Conservation (phyloP, 1,140 invertebrate species). For the Ips nitidus region DNA sequence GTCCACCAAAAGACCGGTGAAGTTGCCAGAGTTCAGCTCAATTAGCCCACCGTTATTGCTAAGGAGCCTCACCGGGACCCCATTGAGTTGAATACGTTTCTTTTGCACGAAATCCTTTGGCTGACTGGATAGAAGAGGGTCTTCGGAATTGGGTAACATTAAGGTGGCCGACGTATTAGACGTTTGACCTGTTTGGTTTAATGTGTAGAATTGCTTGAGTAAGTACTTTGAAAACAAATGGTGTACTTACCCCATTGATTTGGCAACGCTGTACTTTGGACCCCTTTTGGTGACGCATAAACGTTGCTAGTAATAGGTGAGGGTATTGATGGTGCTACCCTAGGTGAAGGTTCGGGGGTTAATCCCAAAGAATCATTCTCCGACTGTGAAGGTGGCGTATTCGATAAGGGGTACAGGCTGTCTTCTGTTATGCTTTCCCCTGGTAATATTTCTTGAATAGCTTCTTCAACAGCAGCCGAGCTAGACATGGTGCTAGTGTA, state of each 20-base stretch:
- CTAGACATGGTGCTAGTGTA: constrained; percentile 85
- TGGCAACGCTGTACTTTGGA: constrained; percentile 35
- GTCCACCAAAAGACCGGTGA: constrained; percentile 64
- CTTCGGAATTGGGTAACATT: constrained; percentile 84
- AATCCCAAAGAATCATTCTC: constrained; percentile 48
- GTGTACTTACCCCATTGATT: constrained; percentile 24
- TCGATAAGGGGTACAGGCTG: constrained; percentile 64
- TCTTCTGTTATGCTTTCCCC: constrained; percentile 65
- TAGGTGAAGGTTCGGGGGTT: constrained; percentile 63
- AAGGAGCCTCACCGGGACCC: constrained; percentile 61
- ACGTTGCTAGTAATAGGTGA: constrained; percentile 58
- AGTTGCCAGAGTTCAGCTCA: constrained; percentile 59
- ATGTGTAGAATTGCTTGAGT: too few relatives aligned
- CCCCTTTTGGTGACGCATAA: constrained; percentile 47
- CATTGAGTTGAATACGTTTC: constrained; percentile 63
- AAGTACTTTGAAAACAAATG: not conserved
- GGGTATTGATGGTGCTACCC: constrained; percentile 55
- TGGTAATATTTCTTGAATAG: constrained; percentile 76
- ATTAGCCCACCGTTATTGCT: constrained; percentile 61
- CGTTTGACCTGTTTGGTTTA: constrained; percentile 21
- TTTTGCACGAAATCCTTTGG: constrained; percentile 73
- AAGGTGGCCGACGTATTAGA: constrained; percentile 60
- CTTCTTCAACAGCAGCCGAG: constrained; percentile 80
- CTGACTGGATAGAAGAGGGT: constrained; percentile 77
- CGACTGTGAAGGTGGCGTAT: constrained; percentile 64